Conservation (phyloP, 2,113 vertebrate genomes). For the Calyptommatus sinebrachiatus region DNA sequence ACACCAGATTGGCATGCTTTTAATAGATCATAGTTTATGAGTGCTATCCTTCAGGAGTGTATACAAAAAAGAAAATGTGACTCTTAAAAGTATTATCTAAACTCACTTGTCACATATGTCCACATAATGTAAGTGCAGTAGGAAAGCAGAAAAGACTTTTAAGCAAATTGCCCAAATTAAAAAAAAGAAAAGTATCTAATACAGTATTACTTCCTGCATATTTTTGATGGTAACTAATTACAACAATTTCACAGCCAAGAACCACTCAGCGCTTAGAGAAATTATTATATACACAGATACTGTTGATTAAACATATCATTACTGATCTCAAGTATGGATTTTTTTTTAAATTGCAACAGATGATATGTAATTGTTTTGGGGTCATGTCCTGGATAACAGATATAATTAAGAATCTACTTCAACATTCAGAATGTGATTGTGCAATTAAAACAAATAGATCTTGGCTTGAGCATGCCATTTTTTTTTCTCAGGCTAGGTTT, state of each 20-base stretch:
- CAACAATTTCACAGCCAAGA: constrained; percentile 60
- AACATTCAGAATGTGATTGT: no score
- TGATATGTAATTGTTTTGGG: constrained; percentile 2
- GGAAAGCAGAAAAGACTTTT: constrained; percentile 38
- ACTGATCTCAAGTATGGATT: constrained; percentile 64
- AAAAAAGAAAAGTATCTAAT: constrained; percentile 40
- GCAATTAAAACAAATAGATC: no score
- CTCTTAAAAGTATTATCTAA: not conserved
- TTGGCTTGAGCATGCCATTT: no score
- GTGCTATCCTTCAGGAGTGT: not conserved
- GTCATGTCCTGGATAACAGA: not conserved
- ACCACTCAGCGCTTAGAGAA: constrained; percentile 36
- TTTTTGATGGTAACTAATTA: constrained; percentile 68
- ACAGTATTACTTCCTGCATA: constrained; percentile 53
- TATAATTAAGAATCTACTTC: no score
- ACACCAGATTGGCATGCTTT: constrained; percentile 41
- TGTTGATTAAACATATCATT: constrained; percentile 71
- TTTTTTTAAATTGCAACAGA: constrained; percentile 61
- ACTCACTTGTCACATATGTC: constrained; percentile 1
- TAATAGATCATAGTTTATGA: not conserved
- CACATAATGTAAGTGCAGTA: constrained; percentile 36
- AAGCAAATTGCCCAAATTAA: constrained; percentile 31
- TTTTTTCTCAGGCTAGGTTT: no score
- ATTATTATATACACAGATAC: constrained; percentile 57
- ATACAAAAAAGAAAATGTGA: not conserved